These are phyloP conservation scores for Gallinago jamesoni DNA, from an alignment of 2,113 vertebrate genomes.

Conservation along the genomic window DNA sequence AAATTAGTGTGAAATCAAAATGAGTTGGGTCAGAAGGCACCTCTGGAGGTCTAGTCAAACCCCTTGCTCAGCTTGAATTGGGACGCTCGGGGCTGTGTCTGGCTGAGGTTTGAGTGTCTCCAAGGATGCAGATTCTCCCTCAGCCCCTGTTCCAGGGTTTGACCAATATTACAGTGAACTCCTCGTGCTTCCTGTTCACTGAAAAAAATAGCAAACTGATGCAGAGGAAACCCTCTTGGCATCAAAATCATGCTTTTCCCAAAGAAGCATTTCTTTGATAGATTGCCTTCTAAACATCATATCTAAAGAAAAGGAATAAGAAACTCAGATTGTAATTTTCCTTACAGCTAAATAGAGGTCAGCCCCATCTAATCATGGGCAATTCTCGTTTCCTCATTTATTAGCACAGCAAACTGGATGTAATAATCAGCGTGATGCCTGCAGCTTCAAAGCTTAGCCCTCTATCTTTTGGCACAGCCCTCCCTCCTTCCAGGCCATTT, in stretches of 20 bases:
- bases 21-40: background rate
- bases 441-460: background rate
- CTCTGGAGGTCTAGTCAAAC: background rate
- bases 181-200: background rate
- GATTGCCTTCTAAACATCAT: background rate
- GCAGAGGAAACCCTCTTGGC: background rate
- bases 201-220: background rate
- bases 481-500: background rate
- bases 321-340: background rate
- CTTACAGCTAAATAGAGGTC: background rate
- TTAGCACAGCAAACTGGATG: background rate
- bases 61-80: background rate
- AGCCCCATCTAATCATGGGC: background rate
- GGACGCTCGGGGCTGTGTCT: background rate
- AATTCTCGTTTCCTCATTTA: background rate
- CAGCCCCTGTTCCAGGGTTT: background rate
- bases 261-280: accelerated
- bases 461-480: background rate
- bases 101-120: background rate
- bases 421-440: background rate
- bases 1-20: background rate
- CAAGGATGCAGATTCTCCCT: background rate
- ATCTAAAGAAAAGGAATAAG: background rate
- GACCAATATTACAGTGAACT: background rate
- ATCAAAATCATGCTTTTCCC: background rate